These are phyloP conservation scores for Linnaemya vulpina DNA, from an alignment of 2,888 invertebrate species.

Conservation along the genomic window DNA sequence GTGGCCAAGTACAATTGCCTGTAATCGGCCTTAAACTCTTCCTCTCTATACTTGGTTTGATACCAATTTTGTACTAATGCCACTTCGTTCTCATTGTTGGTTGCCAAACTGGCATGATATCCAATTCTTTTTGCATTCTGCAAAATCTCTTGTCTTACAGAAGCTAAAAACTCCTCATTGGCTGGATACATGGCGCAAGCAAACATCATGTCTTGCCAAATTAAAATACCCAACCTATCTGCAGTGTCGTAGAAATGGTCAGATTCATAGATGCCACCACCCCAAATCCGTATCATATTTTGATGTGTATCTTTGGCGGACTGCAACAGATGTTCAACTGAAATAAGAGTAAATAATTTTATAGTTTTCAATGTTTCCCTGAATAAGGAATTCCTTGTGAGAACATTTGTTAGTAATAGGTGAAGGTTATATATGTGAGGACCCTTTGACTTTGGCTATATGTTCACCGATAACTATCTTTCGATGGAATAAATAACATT, in stretches of 20 bases:
- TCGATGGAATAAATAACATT: too few relatives aligned
- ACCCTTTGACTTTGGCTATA: too few relatives aligned
- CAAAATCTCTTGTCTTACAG: constrained; percentile 89
- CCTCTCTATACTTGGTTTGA: constrained; percentile 84
- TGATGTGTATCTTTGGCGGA: constrained; percentile 91
- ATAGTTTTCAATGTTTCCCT: too few relatives aligned
- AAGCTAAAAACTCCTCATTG: constrained; percentile 87
- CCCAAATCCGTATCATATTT: constrained; percentile 98
- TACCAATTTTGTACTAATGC: constrained; percentile 93
- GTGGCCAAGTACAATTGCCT: constrained; percentile 91
- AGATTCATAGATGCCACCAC: constrained; percentile 97
- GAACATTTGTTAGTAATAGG: too few relatives aligned
- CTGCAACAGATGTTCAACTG: constrained; percentile 86
- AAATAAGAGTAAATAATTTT: not conserved
- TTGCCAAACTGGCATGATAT: constrained; percentile 94
- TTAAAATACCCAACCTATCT: constrained; percentile 93
- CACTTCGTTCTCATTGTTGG: constrained; percentile 98
- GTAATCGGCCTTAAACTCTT: constrained; percentile 89
- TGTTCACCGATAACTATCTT: too few relatives aligned
- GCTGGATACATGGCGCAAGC: constrained; percentile 97
- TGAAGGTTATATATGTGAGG: too few relatives aligned
- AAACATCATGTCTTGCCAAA: constrained; percentile 99
- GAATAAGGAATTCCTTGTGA: too few relatives aligned
- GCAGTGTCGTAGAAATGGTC: constrained; percentile 94
- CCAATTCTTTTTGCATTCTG: constrained; percentile 93